A percentile compares a stretch with the other conserved stretches of the same genome.
phyloP scores from a whole-genome alignment of 37 sponge, comb jelly and placozoan genomes.

The Crambe crambe region DNA sequence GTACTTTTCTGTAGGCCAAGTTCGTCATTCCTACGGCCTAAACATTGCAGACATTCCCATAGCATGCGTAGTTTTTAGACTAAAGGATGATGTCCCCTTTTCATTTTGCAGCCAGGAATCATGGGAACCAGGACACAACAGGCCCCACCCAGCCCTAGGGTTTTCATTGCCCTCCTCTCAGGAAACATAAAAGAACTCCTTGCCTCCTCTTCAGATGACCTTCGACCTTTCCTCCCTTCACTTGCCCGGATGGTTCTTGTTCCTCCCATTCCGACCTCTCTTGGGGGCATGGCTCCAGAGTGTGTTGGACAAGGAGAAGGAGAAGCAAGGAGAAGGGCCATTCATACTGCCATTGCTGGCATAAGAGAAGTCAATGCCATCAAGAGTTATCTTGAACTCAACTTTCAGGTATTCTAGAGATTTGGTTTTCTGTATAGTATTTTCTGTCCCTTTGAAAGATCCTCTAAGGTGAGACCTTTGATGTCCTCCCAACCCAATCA shows the following conservation, averaged over 20 bases:
- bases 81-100: too few species aligned
- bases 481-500: too few species aligned
- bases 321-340: slow-evolving; percentile 9
- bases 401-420: slow-evolving; percentile 43
- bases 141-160: slow-evolving; percentile 25
- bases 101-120: too few species aligned
- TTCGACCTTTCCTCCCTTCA: slow-evolving; percentile 69
- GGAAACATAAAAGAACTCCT: slow-evolving; percentile 35
- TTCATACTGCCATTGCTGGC: slow-evolving; percentile 26
- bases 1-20: neutral
- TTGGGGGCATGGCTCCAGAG: neutral
- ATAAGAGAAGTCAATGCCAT: slow-evolving; percentile 38
- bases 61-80: too few species aligned
- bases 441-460: too few species aligned
- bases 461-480: too few species aligned
- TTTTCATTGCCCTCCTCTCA: slow-evolving; percentile 49
- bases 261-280: neutral
- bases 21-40: neutral
- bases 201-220: slow-evolving; percentile 16
- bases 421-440: too few species aligned
- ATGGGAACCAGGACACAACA: neutral
- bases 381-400: slow-evolving; percentile 20
- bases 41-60: neutral
- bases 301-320: neutral
- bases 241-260: slow-evolving; percentile 32